Conservation (phyloP, 2,888 invertebrate species). For the Apodemia hepburni region DNA sequence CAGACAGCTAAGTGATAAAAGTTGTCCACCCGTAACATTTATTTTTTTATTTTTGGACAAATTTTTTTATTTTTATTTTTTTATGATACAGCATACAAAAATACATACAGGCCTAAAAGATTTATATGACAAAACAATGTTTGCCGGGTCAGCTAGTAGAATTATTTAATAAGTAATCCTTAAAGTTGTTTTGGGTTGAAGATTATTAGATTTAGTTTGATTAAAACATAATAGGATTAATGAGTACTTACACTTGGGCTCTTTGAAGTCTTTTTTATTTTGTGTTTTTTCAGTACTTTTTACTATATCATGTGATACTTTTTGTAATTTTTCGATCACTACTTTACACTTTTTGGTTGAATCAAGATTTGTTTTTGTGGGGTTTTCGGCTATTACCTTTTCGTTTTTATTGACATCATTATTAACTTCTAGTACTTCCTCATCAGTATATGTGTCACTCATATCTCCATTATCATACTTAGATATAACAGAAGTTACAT, state of each 20-base stretch:
- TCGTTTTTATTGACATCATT: slow-evolving; percentile 22
- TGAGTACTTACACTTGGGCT: slow-evolving; percentile 25
- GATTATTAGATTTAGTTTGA: no score
- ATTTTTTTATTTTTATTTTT: no score
- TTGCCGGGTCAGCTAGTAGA: no score
- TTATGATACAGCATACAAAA: no score
- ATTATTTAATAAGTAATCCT: no score
- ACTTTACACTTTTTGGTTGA: slow-evolving; percentile 26
- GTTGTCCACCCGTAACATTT: no score
- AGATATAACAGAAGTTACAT: slow-evolving; percentile 52
- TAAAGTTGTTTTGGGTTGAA: no score
- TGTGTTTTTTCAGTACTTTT: neutral
- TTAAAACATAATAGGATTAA: no score
- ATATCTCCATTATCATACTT: slow-evolving; percentile 46
- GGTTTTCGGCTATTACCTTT: slow-evolving; percentile 16
- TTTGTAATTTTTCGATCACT: slow-evolving; percentile 30
- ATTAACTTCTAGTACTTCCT: slow-evolving; percentile 49
- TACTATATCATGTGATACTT: neutral
- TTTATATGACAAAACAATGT: no score
- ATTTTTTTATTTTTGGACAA: no score
- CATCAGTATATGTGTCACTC: slow-evolving; percentile 68
- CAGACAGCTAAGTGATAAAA: no score
- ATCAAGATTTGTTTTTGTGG: slow-evolving; percentile 4
- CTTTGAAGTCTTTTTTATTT: slow-evolving; percentile 20
- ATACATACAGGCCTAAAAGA: no score